These are phyloP conservation scores for Fulica atra DNA, from an alignment of 2,113 vertebrate species.

Conservation along the genomic window DNA sequence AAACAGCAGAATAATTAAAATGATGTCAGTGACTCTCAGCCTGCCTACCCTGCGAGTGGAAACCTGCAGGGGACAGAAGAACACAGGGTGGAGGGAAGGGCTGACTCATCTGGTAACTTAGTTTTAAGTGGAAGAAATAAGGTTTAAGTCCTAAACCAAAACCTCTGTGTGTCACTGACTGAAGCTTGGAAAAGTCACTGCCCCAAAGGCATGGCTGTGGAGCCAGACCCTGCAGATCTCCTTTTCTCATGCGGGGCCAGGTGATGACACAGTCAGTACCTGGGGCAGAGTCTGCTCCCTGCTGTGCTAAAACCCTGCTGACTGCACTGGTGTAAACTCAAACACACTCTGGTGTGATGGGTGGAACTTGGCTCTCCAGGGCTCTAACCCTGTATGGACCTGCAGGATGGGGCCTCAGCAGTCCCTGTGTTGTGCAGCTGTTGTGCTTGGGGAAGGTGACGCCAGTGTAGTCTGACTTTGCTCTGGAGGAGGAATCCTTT, in stretches of 20 bases:
- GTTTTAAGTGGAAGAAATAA: not conserved
- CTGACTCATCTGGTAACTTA: not conserved
- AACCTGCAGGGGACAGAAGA: slow-evolving; percentile 8
- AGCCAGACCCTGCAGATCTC: not conserved
- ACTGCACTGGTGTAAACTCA: not conserved
- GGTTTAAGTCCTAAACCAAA: not conserved
- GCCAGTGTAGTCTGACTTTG: not conserved
- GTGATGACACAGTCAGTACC: not conserved
- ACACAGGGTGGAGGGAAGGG: not conserved
- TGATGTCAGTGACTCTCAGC: not conserved
- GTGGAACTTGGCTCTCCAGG: not conserved
- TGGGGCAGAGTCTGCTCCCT: not conserved
- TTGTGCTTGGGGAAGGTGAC: not conserved
- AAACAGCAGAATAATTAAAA: not conserved
- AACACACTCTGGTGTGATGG: not conserved
- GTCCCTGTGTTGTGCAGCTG: not conserved
- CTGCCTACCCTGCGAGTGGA: not conserved
- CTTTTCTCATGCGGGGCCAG: rapidly evolving
- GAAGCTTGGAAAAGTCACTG: not conserved
- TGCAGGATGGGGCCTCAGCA: rapidly evolving
- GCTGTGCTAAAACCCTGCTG: not conserved
- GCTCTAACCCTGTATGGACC: not conserved
- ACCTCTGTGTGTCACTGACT: not conserved
- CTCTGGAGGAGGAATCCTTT: not conserved
- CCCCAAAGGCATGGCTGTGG: not conserved